These are phyloP conservation scores for Neria commutata DNA, from an alignment of 2,888 invertebrate genomes.

Conservation along the genomic window DNA sequence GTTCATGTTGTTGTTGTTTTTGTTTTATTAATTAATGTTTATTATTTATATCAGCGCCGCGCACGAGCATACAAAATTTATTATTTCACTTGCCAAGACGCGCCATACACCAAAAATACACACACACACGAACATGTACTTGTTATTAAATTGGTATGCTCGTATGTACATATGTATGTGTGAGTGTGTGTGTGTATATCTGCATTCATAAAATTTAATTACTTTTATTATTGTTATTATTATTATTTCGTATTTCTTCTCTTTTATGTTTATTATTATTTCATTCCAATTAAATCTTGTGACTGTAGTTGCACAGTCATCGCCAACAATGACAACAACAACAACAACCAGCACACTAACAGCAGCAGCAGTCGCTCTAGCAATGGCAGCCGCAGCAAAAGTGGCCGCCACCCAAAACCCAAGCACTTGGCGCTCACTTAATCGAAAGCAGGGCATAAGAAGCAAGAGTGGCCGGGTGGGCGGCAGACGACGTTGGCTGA, in stretches of 20 bases:
- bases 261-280: conserved; percentile 46
- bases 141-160: too few relatives aligned
- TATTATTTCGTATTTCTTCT: conserved; percentile 32
- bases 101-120: background rate
- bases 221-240: conserved; percentile 56
- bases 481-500: too few relatives aligned
- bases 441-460: too few relatives aligned
- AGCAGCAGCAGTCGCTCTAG: too few relatives aligned
- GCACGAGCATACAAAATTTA: background rate
- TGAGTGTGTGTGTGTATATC: conserved; percentile 5
- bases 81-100: background rate
- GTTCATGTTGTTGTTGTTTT: conserved; percentile 5
- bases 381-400: too few relatives aligned
- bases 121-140: conserved; percentile 11
- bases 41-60: conserved; percentile 7
- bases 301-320: conserved; percentile 28
- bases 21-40: conserved; percentile 25
- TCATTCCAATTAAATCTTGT: conserved; percentile 53
- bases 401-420: background rate
- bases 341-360: background rate
- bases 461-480: too few relatives aligned
- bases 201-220: conserved; percentile 53
- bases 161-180: too few relatives aligned
- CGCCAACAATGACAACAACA: conserved; percentile 8
- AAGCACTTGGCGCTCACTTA: background rate